Percentiles rank a stretch among this genome's conserved stretches.
phyloP scores from a whole-genome alignment of 2,113 vertebrate genomes.

The Seriola quinqueradiata region DNA sequence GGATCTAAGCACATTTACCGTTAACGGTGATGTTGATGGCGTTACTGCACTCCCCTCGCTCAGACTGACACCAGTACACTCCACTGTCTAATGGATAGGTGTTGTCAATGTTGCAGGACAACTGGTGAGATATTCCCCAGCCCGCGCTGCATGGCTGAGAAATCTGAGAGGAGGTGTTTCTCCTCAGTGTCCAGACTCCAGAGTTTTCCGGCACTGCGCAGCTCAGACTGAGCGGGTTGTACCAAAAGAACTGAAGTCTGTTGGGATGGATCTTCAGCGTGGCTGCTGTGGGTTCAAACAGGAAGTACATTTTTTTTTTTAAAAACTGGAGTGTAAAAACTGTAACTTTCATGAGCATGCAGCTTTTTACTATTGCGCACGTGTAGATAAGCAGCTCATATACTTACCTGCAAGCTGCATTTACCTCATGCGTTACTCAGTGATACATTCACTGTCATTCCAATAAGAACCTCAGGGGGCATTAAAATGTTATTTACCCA shows the following conservation, averaged over 20 bases:
- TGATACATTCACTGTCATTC: too few species aligned
- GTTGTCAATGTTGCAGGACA: background rate
- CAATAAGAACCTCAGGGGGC: too few species aligned
- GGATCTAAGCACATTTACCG: background rate
- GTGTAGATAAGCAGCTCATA: too few species aligned
- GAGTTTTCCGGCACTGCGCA: background rate
- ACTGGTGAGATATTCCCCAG: background rate
- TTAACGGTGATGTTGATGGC: constrained; percentile 16
- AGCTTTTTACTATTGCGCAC: too few species aligned
- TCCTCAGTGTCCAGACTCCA: constrained; percentile 11
- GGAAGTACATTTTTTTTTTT: too few species aligned
- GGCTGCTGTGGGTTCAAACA: background rate
- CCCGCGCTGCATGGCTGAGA: background rate
- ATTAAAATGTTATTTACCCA: too few species aligned
- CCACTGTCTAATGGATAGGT: constrained; percentile 43
- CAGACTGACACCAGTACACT: constrained; percentile 54
- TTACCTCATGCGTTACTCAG: too few species aligned
- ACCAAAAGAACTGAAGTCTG: constrained; percentile 44
- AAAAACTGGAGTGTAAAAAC: too few species aligned
- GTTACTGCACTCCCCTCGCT: constrained; percentile 3
- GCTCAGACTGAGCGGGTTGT: constrained; percentile 7
- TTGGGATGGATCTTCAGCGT: constrained; percentile 7
- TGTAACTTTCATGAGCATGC: too few species aligned
- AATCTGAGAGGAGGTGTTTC: background rate
- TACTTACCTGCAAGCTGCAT: too few species aligned